These are phyloP conservation scores for Dendrophyllia cribrosa DNA, from an alignment of 64 coral and sea anemone species.

Conservation along the genomic window DNA sequence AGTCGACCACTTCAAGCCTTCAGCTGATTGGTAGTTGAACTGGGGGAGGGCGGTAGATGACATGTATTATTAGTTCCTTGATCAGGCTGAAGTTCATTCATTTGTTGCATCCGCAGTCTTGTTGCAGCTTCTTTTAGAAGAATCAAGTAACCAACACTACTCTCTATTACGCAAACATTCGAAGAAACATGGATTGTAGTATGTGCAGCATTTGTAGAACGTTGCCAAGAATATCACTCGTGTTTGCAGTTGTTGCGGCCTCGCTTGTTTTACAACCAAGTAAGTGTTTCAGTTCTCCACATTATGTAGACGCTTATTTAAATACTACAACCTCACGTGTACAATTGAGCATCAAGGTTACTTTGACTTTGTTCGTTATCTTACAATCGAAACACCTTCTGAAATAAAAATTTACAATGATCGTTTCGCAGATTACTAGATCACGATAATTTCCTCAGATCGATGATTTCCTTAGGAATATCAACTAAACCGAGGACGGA, in stretches of 20 bases:
- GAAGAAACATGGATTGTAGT: neutral
- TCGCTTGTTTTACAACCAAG: neutral
- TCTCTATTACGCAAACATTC: neutral
- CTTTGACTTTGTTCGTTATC: neutral
- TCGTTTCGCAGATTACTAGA: neutral
- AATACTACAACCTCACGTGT: neutral
- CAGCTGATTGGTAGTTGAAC: constrained; percentile 6
- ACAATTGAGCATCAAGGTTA: neutral
- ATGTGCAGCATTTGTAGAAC: constrained; percentile 6
- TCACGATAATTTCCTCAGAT: too few species aligned
- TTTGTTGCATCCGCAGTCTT: neutral
- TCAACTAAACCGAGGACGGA: neutral
- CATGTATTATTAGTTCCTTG: neutral
- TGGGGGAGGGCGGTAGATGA: neutral
- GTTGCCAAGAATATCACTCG: neutral
- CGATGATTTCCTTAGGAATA: too few species aligned
- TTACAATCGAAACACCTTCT: neutral
- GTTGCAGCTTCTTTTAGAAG: neutral
- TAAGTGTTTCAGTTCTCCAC: neutral
- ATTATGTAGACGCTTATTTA: neutral
- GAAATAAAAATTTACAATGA: neutral
- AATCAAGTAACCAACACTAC: neutral
- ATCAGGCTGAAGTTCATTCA: neutral
- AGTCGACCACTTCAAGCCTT: neutral
- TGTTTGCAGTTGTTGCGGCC: neutral